Evolutionary conservation across 2,113 vertebrate genomes (phyloP).

Genomic region (Crotalus horridus): DNA sequence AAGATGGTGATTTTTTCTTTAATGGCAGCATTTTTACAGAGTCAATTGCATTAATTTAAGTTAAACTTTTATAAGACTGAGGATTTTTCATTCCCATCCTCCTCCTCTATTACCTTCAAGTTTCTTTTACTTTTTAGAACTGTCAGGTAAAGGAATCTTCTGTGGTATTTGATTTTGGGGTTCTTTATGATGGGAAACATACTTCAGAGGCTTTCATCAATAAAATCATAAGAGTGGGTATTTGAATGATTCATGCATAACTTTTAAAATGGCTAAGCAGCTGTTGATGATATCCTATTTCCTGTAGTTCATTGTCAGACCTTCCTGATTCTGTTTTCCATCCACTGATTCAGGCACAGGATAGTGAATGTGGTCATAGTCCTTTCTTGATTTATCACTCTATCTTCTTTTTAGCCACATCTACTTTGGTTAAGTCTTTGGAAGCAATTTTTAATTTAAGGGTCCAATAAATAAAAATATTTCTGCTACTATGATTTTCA

Average conservation of each 20-base stretch:
- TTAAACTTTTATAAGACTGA: background rate
- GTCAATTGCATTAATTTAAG: background rate
- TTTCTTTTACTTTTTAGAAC: background rate
- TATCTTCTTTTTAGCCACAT: background rate
- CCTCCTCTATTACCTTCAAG: background rate
- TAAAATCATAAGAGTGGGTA: background rate
- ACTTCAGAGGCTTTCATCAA: background rate
- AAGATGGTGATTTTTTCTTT: background rate
- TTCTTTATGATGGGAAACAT: background rate
- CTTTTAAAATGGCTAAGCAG: background rate
- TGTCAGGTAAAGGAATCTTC: background rate
- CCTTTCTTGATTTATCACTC: background rate
- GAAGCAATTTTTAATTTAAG: background rate
- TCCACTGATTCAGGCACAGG: background rate
- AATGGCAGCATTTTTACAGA: background rate
- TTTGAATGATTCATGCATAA: background rate
- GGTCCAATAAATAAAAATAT: background rate
- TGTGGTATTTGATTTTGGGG: background rate
- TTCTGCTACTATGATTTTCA: background rate
- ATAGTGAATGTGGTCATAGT: background rate
- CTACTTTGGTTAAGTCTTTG: background rate
- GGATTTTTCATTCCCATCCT: background rate
- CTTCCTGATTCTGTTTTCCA: background rate
- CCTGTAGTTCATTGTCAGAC: background rate
- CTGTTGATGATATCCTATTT: background rate